A percentile compares a stretch with the other conserved stretches of the same genome.
phyloP scores from a whole-genome alignment of 2,797 vertebrate genomes.

The Emydoidea blandingii region DNA sequence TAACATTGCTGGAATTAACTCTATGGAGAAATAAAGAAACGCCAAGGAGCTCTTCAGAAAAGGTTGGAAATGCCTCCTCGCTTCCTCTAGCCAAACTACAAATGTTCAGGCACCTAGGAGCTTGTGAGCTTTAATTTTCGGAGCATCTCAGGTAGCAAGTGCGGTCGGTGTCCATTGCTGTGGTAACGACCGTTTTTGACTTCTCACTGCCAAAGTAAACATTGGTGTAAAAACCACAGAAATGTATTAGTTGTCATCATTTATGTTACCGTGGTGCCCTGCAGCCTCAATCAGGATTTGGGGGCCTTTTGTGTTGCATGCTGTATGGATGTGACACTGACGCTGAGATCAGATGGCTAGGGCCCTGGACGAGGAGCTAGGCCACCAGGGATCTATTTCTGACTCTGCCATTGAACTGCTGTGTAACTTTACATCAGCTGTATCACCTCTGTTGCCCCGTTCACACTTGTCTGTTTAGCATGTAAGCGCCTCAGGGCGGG shows the following conservation, averaged over 20 bases:
- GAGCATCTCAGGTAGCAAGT: conserved; percentile 22
- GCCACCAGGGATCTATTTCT: neutral
- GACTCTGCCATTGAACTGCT: neutral
- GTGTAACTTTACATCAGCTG: accelerated
- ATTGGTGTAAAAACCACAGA: neutral
- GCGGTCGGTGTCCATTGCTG: conserved; percentile 57
- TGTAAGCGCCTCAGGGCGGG: neutral
- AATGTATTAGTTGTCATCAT: neutral
- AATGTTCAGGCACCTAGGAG: neutral
- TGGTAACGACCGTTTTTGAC: conserved; percentile 44
- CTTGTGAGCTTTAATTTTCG: conserved; percentile 27
- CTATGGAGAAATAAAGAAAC: neutral
- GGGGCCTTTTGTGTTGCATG: neutral
- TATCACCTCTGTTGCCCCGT: neutral
- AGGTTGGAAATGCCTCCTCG: neutral
- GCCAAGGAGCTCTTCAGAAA: neutral
- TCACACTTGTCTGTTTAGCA: neutral
- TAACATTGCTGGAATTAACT: neutral
- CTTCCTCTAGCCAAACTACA: neutral
- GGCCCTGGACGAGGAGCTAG: neutral
- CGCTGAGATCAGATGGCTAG: neutral
- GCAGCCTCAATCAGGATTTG: neutral
- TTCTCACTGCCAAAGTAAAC: conserved; percentile 59
- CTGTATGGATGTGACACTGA: neutral
- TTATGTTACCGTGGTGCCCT: neutral